These are phyloP conservation scores for Anaspis maculata DNA, from an alignment of 2,888 invertebrate genomes.

Conservation along the genomic window DNA sequence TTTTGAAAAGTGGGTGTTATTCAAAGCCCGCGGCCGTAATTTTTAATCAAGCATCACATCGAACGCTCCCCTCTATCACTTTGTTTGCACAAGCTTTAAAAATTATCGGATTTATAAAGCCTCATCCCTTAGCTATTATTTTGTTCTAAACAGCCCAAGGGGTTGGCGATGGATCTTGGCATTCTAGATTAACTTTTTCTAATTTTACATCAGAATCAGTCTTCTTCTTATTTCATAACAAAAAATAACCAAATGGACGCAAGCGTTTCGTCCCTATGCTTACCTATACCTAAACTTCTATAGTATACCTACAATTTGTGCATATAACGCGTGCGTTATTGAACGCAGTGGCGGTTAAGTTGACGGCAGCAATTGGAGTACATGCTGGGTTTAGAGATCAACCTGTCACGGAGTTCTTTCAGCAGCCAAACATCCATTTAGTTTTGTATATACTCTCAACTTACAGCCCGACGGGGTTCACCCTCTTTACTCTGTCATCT, in stretches of 20 bases:
- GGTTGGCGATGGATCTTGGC: too few relatives aligned
- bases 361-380: slow-evolving; percentile 25
- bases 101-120: slow-evolving; percentile 25
- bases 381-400: slow-evolving; percentile 34
- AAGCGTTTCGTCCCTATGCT: too few relatives aligned
- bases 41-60: slow-evolving; percentile 28
- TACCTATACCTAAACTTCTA: too few relatives aligned
- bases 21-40: slow-evolving; percentile 22
- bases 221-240: too few relatives aligned
- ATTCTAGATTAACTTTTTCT: too few relatives aligned
- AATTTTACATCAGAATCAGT: too few relatives aligned
- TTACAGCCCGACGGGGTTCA: slow-evolving; percentile 27
- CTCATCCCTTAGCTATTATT: too few relatives aligned
- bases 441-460: slow-evolving; percentile 30
- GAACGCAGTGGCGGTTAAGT: slow-evolving; percentile 25
- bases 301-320: too few relatives aligned
- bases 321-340: too few relatives aligned
- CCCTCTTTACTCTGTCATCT: slow-evolving; percentile 24
- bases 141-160: too few relatives aligned
- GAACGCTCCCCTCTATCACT: slow-evolving; percentile 16
- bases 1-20: slow-evolving; percentile 15
- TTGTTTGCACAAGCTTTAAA: slow-evolving; percentile 34
- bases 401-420: slow-evolving; percentile 32
- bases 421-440: slow-evolving; percentile 32
- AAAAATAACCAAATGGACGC: too few relatives aligned